phyloP scores from a whole-genome alignment of 2,797 vertebrate species.

The Pseudochirops corinnae region DNA sequence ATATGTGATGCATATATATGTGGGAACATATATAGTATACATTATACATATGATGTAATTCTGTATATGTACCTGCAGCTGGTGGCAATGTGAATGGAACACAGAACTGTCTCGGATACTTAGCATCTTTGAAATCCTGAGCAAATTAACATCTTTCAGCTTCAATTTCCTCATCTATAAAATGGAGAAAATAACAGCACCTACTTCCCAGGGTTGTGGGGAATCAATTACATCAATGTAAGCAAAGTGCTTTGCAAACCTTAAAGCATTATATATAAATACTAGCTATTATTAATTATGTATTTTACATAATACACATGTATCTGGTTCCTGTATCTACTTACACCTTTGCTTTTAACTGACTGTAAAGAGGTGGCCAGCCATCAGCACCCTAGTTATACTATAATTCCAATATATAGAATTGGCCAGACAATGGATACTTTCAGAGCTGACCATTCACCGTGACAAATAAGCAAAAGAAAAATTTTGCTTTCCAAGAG shows the following conservation, averaged over 20 bases:
- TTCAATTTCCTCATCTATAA: background rate
- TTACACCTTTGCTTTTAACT: background rate
- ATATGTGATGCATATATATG: background rate
- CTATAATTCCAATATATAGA: no score
- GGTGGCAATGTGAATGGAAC: background rate
- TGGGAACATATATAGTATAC: background rate
- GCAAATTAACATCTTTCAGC: background rate
- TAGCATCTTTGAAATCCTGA: background rate
- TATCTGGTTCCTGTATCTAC: background rate
- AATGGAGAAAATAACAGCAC: background rate
- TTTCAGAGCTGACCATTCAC: no score
- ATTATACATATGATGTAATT: background rate
- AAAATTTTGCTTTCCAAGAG: slow-evolving; percentile 38
- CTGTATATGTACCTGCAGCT: background rate
- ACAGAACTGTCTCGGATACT: background rate
- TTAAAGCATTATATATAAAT: background rate
- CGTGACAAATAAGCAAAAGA: no score
- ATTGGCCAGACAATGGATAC: no score
- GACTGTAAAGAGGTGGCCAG: no score
- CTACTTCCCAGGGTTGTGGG: background rate
- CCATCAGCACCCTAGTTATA: no score
- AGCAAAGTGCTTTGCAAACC: background rate
- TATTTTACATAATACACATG: background rate
- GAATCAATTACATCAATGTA: background rate
- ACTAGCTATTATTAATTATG: background rate